Conservation (phyloP, 2,888 invertebrate species). For the Chrysomela aeneicollis region DNA sequence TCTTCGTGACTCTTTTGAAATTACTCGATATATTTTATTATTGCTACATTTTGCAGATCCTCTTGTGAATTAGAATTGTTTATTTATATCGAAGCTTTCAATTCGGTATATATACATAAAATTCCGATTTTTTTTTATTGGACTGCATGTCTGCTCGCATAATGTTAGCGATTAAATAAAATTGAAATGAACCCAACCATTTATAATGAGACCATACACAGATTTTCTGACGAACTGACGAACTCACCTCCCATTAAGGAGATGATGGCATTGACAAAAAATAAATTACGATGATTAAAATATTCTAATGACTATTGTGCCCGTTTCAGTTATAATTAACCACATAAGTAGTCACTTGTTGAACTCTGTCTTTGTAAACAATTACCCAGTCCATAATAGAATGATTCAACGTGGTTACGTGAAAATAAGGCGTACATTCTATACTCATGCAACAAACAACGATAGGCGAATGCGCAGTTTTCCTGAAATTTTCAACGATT, state of each 20-base stretch:
- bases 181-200: background rate
- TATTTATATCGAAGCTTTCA: too few relatives aligned
- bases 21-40: too few relatives aligned
- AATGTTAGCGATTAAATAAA: too few relatives aligned
- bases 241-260: conserved; percentile 15
- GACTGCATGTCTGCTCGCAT: too few relatives aligned
- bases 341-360: conserved; percentile 9
- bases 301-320: conserved; percentile 14
- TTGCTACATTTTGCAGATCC: too few relatives aligned
- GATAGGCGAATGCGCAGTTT: too few relatives aligned
- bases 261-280: conserved; percentile 20
- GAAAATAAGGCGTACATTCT: background rate
- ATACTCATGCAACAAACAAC: too few relatives aligned
- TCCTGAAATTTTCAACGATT: too few relatives aligned
- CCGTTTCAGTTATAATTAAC: conserved; percentile 19
- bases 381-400: background rate
- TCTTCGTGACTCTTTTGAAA: too few relatives aligned
- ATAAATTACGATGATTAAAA: conserved; percentile 18
- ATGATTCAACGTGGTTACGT: conserved; percentile 1
- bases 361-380: conserved; percentile 20
- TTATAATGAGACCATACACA: background rate
- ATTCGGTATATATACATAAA: too few relatives aligned
- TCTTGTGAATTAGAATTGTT: too few relatives aligned
- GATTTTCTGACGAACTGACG: conserved; percentile 1
- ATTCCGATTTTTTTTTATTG: too few relatives aligned